Base-by-base conservation (phyloP, 1,140 invertebrate species). In the Matsumurasca onukii region DNA sequence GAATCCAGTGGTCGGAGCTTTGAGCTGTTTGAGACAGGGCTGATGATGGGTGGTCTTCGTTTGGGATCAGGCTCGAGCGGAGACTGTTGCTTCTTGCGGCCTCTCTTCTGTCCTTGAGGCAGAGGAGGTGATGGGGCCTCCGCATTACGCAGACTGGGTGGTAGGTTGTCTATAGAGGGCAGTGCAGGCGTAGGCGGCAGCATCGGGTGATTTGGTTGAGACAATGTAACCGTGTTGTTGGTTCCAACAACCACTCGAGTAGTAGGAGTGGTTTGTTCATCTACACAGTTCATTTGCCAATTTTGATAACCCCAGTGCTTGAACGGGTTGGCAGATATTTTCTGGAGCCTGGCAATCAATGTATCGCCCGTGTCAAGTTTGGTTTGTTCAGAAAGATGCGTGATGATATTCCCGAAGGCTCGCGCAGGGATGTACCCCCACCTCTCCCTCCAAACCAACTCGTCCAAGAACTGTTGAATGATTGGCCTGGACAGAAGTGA, bases 401-500 rank as follows among this genome's bases (percentile, higher is more conserved):
- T 71, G 3, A 94, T 86, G 51, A 95, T 90, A 74, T 90, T 92
- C 71, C 93, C 87, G 75, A 94, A 95, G 0, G 91, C 88, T 74
- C 88, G 84, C n/a, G 87, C 81, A 0, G 91, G 84, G 9, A 89
- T 88, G 1, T 83, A 81, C 0, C 92, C 92, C 75, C 87, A 94
- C 72, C 87, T 86, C 77, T 89, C 87, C 70, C 88, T 76, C 91
- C 91, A 93, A 13, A 91, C 89, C 2, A 96, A 80, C 77, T 96
- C 93, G 76, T 95, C 92, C 48, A 96, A 79, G 77, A 95, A 94
- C 76, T 95, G 91, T 76, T 95, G 92, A 75, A 94, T 93, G 77
- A 93, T 91, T 77, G 91, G 88, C 59, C 91, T 82, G 3, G 90
- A 93, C 0, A 95, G 80, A 64, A 94, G 79, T 22, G 91, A 92